Evolutionary conservation across 2,888 invertebrate genomes (phyloP).

Genomic region (Agrotis ipsilon): DNA sequence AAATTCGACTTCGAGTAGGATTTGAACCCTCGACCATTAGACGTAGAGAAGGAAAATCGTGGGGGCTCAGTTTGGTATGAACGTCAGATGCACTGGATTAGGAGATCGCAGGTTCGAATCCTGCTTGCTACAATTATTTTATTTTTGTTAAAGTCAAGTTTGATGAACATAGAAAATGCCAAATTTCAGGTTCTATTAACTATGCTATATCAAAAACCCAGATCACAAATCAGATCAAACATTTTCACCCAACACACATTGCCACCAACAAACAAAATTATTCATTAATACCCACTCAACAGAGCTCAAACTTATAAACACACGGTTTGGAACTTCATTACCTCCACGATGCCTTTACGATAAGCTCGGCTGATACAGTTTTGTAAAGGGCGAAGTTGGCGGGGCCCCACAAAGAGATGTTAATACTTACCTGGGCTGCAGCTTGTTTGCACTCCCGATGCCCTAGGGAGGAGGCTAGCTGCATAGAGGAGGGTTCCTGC

Average conservation of each 20-base stretch:
- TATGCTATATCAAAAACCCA: no score
- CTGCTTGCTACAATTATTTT: no score
- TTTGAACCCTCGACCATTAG: no score
- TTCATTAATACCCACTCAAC: slow-evolving; percentile 18
- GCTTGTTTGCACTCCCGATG: slow-evolving; percentile 45
- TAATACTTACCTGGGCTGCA: slow-evolving; percentile 47
- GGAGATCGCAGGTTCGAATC: no score
- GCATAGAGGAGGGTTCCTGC: not conserved
- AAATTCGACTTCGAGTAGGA: no score
- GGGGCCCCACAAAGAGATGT: slow-evolving; percentile 56
- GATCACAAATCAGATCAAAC: not conserved
- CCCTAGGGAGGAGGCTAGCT: slow-evolving; percentile 40
- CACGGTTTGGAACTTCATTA: slow-evolving; percentile 51
- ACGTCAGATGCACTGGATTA: no score
- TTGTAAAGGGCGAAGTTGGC: slow-evolving; percentile 66
- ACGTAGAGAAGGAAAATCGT: no score
- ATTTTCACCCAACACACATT: not conserved
- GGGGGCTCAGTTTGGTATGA: no score
- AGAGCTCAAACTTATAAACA: slow-evolving; percentile 30
- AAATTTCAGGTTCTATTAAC: no score
- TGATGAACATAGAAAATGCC: no score
- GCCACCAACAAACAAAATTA: slow-evolving; percentile 7
- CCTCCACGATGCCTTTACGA: slow-evolving; percentile 47
- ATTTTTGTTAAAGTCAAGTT: no score
- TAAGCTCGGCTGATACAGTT: slow-evolving; percentile 50